Conservation (phyloP, 2,113 vertebrate species). For the Austrofundulus limnaeus region DNA sequence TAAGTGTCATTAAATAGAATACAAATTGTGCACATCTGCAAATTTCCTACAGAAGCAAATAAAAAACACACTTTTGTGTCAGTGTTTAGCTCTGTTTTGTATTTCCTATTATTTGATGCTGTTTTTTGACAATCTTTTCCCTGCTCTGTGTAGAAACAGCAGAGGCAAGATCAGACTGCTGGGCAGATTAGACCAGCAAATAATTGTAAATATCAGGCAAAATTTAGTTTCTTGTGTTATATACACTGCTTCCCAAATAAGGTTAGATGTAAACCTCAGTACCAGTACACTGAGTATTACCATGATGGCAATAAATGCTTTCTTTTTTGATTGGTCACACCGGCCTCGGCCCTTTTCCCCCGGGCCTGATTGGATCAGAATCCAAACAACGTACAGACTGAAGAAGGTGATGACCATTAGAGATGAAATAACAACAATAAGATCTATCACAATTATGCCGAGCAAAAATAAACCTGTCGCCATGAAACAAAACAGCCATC, state of each 20-base stretch:
- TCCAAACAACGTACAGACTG: neutral
- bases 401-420: neutral
- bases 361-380: neutral
- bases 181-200: neutral
- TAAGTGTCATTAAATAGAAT: too few relatives aligned
- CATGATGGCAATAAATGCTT: neutral
- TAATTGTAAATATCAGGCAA: neutral
- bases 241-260: neutral
- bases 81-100: too few relatives aligned
- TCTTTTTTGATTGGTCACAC: neutral
- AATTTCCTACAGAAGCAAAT: too few relatives aligned
- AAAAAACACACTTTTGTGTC: too few relatives aligned
- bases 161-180: constrained; percentile 28
- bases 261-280: neutral
- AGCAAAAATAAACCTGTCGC: too few relatives aligned
- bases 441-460: too few relatives aligned
- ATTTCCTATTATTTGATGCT: too few relatives aligned
- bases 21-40: too few relatives aligned
- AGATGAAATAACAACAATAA: neutral
- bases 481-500: neutral
- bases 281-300: neutral
- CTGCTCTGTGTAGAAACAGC: constrained; percentile 27
- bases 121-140: too few relatives aligned
- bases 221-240: neutral
- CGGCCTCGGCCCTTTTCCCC: neutral